Base-by-base conservation (phyloP, 2,888 invertebrate species). In the Eremobia ochroleuca region DNA sequence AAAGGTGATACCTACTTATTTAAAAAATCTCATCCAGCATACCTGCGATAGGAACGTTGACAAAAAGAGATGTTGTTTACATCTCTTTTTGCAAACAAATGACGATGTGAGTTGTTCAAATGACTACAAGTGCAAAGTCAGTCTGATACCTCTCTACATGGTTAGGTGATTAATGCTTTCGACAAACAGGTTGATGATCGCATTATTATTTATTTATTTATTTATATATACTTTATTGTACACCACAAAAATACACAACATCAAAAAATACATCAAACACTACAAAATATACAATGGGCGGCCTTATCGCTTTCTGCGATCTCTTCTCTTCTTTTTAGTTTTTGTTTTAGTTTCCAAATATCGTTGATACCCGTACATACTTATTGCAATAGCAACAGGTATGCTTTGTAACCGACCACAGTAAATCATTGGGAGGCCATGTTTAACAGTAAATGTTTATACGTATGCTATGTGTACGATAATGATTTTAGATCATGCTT, bases 121-220 rank as follows among this genome's bases (percentile, higher is more conserved):
- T 49, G 18, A 5, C 34, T 21, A 6, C 21, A 37, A 55, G 40
- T 40, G 13, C 40, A 43, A 43, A 34, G 6, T n/a, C 34, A 58
- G 11, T 13, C 31, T n/a, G 4, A 64, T 37, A 25, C 15, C 4
- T n/a, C 40, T 46, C 18, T 67, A n/a, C 8, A 43, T 13, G 21
- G 43, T 21, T 21, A 13, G 21, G 21, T 34, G 34, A 46, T 72
- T 72, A n/a, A 43, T 34, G 67, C 67, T 71, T 43, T 71, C 31
- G 43, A 40, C 70, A 66, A 43, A 43, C 31, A 71, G 4, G 43
- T 6, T 40, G 25, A 31, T 25, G 31, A 43, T 31, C 28, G 15
- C 40, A 40, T 5, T 40, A n/a, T 34, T 5, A 21, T n/a, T 21
- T n/a, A n/a, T n/a, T n/a, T n/a, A n/a, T n/a, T n/a, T n/a, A n/a